phyloP scores from a whole-genome alignment of 2,113 vertebrate genomes.

The Percina caprodes region DNA sequence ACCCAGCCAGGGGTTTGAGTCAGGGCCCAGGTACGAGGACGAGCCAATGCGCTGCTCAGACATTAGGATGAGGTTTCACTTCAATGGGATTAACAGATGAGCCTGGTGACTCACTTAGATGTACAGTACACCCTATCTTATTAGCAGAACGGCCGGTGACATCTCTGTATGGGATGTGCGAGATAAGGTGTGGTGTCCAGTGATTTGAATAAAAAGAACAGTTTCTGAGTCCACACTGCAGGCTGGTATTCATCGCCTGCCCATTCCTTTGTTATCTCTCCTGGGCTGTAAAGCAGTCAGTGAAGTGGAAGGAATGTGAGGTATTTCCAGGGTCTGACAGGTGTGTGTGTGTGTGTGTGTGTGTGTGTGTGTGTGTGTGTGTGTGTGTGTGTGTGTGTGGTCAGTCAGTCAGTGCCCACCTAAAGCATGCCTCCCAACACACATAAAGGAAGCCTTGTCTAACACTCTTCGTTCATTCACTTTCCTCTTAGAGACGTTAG shows the following conservation, averaged over 20 bases:
- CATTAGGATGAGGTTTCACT: conserved; percentile 76
- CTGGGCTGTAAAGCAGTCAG: conserved; percentile 75
- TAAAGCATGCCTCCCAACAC: conserved; percentile 60
- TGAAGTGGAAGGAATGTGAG: conserved; percentile 82
- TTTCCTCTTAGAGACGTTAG: conserved; percentile 33
- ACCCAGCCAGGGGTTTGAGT: conserved; percentile 43
- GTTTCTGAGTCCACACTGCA: conserved; percentile 46
- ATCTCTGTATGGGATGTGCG: conserved; percentile 47
- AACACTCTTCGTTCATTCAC: conserved; percentile 51
- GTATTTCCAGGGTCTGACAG: conserved; percentile 80
- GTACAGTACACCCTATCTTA: conserved; percentile 61
- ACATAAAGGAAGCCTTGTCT: conserved; percentile 75
- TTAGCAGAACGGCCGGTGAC: conserved; percentile 59
- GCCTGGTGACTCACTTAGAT: conserved; percentile 60
- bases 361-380: conserved; percentile 27
- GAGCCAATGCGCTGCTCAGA: conserved; percentile 45
- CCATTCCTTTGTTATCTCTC: conserved; percentile 81
- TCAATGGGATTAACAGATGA: conserved; percentile 73
- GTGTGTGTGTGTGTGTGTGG: conserved; percentile 28
- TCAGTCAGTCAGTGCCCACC: conserved; percentile 71
- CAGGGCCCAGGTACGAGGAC: conserved; percentile 37
- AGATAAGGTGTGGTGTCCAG: conserved; percentile 56
- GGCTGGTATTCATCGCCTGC: conserved; percentile 64
- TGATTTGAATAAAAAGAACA: conserved; percentile 46
- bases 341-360: conserved; percentile 41